phyloP scores from a whole-genome alignment of 2,888 invertebrate genomes.

The Osedax frankpressi region DNA sequence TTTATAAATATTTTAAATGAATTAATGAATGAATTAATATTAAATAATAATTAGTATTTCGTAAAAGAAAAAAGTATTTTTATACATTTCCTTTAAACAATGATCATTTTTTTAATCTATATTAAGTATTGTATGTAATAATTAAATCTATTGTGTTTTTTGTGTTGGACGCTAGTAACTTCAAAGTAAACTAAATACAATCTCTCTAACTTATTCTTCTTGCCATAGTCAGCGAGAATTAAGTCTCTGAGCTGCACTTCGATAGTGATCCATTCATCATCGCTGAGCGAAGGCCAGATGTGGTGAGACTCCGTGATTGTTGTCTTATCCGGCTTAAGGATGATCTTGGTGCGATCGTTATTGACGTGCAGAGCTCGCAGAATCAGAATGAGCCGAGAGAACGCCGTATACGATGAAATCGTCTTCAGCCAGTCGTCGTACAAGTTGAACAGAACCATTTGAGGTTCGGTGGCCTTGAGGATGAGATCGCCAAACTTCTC shows the following conservation, averaged over 20 bases:
- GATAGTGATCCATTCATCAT: conserved; percentile 97
- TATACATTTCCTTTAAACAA: too few species aligned
- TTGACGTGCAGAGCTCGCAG: conserved; percentile 93
- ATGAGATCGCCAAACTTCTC: conserved; percentile 99
- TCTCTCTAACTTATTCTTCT: conserved; percentile 85
- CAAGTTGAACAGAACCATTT: conserved; percentile 97
- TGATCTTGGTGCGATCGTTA: conserved; percentile 94
- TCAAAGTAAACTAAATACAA: too few species aligned
- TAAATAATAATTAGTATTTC: neutral
- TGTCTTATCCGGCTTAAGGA: conserved; percentile 95
- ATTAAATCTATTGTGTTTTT: too few species aligned
- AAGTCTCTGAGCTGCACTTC: conserved; percentile 95
- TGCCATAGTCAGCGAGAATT: conserved; percentile 95
- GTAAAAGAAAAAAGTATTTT: too few species aligned
- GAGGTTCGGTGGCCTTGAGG: conserved; percentile 94
- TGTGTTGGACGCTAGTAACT: too few species aligned
- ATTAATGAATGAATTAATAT: neutral
- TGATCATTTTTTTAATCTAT: too few species aligned
- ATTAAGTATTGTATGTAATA: too few species aligned
- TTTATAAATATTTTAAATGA: neutral
- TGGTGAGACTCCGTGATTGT: conserved; percentile 98
- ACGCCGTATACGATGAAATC: conserved; percentile 96
- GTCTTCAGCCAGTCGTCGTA: conserved; percentile 99
- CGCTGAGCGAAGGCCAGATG: conserved; percentile 93
- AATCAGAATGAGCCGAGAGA: conserved; percentile 89